phyloP scores from a whole-genome alignment of 2,888 invertebrate species.

The Amblyjoppa fuscipennis region DNA sequence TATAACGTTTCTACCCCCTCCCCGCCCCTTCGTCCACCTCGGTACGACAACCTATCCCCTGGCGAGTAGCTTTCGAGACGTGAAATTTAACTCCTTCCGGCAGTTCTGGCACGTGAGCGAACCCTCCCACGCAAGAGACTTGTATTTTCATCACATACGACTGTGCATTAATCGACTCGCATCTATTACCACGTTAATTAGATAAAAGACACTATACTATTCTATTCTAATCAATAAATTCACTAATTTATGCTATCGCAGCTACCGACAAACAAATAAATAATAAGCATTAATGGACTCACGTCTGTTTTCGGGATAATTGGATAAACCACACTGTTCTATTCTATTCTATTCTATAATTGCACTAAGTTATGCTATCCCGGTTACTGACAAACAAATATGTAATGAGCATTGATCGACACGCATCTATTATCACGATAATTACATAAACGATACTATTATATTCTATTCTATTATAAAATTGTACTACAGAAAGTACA shows the following conservation, averaged over 20 bases:
- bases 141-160: background rate
- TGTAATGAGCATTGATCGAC: background rate
- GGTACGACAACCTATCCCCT: slow-evolving; percentile 27
- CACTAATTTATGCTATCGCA: background rate
- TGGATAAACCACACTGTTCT: too few species aligned
- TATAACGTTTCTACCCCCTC: background rate
- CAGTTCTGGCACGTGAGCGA: slow-evolving; percentile 40
- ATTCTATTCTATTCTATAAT: too few species aligned
- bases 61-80: slow-evolving; percentile 19
- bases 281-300: too few species aligned
- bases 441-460: background rate
- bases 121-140: background rate
- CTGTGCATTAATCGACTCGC: background rate
- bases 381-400: too few species aligned
- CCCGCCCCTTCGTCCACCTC: too few species aligned
- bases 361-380: too few species aligned
- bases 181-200: background rate
- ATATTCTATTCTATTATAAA: background rate
- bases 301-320: too few species aligned
- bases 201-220: background rate
- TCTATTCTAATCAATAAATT: background rate
- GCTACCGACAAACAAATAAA: too few species aligned
- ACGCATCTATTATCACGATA: background rate
- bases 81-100: slow-evolving; percentile 44
- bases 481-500: background rate